These are phyloP conservation scores for Toxotes chatareus DNA, from an alignment of 2,113 vertebrate genomes.

Conservation along the genomic window DNA sequence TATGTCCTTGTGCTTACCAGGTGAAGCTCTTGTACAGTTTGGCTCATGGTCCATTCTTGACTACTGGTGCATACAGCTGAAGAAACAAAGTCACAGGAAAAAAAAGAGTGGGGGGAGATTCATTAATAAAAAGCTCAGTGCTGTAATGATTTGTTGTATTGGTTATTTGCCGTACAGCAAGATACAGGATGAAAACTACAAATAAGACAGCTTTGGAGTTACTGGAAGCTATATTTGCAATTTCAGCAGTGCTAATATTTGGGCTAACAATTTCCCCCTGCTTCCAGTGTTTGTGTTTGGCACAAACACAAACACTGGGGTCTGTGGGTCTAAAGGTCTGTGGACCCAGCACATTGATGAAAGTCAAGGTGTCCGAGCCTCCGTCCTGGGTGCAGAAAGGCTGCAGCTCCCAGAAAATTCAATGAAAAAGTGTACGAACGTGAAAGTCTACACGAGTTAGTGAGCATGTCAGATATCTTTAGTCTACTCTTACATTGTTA, in stretches of 20 bases:
- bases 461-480: conserved; percentile 8
- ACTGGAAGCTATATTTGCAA: neutral
- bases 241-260: neutral
- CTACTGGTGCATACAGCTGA: conserved; percentile 92
- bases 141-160: neutral
- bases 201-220: neutral
- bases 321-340: neutral
- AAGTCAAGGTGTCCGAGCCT: neutral
- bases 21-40: conserved; percentile 91
- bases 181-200: neutral
- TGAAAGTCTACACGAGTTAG: conserved; percentile 1
- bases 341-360: conserved; percentile 19
- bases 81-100: conserved; percentile 9
- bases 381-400: conserved; percentile 7
- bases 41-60: conserved; percentile 95
- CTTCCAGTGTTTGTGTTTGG: too few relatives aligned
- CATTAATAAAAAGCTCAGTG: neutral
- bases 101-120: neutral
- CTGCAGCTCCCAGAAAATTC: conserved; percentile 25
- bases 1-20: conserved; percentile 84
- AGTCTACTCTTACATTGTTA: conserved; percentile 17
- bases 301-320: too few relatives aligned
- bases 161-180: neutral
- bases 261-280: neutral
- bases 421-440: conserved; percentile 21